Conservation (phyloP, 2,888 invertebrate genomes). For the Stenolophus ochropezus region DNA sequence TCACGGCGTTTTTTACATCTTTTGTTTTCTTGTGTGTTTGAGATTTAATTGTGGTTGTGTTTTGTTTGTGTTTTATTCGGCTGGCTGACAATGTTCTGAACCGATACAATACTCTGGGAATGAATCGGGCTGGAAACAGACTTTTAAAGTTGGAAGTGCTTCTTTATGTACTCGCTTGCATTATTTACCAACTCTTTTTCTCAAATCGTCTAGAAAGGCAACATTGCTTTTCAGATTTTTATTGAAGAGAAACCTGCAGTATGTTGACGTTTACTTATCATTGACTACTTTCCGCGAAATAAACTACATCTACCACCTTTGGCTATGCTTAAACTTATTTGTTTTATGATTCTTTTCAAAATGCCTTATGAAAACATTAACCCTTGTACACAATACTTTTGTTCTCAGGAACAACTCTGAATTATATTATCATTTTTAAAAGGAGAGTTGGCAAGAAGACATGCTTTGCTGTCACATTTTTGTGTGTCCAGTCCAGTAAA, state of each 20-base stretch:
- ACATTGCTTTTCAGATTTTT: background rate
- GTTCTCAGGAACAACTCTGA: too few species aligned
- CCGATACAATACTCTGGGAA: background rate
- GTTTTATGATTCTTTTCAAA: too few species aligned
- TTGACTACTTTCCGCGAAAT: too few species aligned
- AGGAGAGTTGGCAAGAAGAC: too few species aligned
- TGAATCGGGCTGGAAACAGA: conserved; percentile 6
- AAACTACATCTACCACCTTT: too few species aligned
- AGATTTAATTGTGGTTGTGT: conserved; percentile 33
- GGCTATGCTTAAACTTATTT: too few species aligned
- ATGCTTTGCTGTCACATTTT: too few species aligned
- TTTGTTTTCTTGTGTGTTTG: conserved; percentile 26
- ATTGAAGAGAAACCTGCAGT: background rate
- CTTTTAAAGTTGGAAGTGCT: conserved; percentile 33
- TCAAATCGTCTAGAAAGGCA: background rate
- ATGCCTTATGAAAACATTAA: too few species aligned
- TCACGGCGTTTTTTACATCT: conserved; percentile 19
- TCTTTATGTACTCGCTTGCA: conserved; percentile 8
- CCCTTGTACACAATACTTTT: too few species aligned
- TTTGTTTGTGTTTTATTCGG: conserved; percentile 29
- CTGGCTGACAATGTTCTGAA: conserved; percentile 1
- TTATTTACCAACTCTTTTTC: conserved; percentile 4
- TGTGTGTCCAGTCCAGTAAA: too few species aligned
- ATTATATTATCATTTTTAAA: too few species aligned
- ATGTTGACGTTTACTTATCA: background rate